Percentiles rank a stretch among this genome's conserved stretches.
Evolutionary conservation across 2,113 vertebrate genomes (phyloP).

Genomic region (zebrafish (Danio rerio)): DNA sequence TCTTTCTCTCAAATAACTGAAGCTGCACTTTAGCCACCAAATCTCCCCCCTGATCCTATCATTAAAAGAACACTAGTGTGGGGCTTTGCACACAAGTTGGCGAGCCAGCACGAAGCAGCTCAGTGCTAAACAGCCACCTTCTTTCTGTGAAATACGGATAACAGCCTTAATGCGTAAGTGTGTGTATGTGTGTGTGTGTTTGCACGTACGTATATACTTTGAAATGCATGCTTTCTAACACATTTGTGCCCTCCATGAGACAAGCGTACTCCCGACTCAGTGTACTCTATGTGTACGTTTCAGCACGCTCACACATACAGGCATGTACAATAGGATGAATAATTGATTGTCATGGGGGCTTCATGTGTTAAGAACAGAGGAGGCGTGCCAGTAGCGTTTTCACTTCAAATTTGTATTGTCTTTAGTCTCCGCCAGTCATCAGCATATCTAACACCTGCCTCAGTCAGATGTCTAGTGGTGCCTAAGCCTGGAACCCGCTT

Average conservation of each 20-base stretch:
- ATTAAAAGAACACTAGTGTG: slow-evolving; percentile 78
- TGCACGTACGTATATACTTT: slow-evolving; percentile 10
- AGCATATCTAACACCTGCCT: slow-evolving; percentile 99
- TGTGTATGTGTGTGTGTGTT: too few species aligned
- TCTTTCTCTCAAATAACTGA: slow-evolving; percentile 70
- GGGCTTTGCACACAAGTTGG: slow-evolving; percentile 68
- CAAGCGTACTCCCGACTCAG: background rate
- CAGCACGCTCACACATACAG: slow-evolving; percentile 68
- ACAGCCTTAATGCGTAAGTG: slow-evolving; percentile 18
- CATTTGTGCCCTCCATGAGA: slow-evolving; percentile 4
- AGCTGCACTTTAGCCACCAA: slow-evolving; percentile 82
- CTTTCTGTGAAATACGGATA: slow-evolving; percentile 63
- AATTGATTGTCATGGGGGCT: slow-evolving; percentile 88
- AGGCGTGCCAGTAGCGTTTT: slow-evolving; percentile 91
- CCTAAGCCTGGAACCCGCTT: slow-evolving; percentile 83
- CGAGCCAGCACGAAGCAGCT: slow-evolving; percentile 72
- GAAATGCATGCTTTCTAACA: slow-evolving; percentile 13
- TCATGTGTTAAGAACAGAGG: slow-evolving; percentile 83
- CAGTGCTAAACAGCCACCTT: slow-evolving; percentile 81
- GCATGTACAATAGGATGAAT: slow-evolving; percentile 90
- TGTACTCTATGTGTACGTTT: slow-evolving; percentile 40
- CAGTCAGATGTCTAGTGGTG: slow-evolving; percentile 83
- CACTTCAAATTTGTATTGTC: slow-evolving; percentile 98
- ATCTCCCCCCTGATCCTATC: slow-evolving; percentile 79
- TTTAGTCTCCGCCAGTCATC: slow-evolving; percentile 96